phyloP scores from a whole-genome alignment of 2,113 vertebrate genomes.

The Bungarus multicinctus region DNA sequence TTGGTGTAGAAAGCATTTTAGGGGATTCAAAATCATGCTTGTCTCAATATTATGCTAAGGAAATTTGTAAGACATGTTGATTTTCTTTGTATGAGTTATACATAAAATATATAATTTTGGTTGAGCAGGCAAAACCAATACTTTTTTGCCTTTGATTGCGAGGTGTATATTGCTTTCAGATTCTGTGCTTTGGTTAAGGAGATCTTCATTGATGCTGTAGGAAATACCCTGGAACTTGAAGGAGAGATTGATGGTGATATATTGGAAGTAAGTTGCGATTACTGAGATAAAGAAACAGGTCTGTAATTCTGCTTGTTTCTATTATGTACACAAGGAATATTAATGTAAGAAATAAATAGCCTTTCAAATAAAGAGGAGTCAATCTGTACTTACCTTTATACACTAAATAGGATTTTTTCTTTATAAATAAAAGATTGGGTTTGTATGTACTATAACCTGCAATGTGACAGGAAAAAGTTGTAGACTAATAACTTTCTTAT shows the following conservation, averaged over 20 bases:
- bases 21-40: constrained; percentile 17
- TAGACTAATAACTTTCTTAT: neutral
- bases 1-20: neutral
- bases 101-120: neutral
- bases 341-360: neutral
- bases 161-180: constrained; percentile 65
- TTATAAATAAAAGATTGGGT: neutral
- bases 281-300: constrained; percentile 4
- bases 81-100: constrained; percentile 6
- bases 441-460: neutral
- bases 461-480: neutral
- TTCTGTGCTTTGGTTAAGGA: constrained; percentile 93
- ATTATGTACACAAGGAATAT: neutral
- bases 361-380: neutral
- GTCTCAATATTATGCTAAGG: constrained; percentile 1
- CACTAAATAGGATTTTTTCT: neutral
- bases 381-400: neutral
- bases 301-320: neutral
- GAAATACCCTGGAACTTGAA: constrained; percentile 82
- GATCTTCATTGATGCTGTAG: constrained; percentile 81
- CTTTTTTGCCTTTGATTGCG: constrained; percentile 19
- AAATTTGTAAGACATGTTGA: neutral
- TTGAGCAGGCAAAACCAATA: neutral
- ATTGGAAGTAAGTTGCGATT: constrained; percentile 78
- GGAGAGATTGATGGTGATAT: constrained; percentile 84